Evolutionary conservation across 2,797 vertebrate genomes (phyloP), one percentile per base, ranked within the genome.

Genomic region (Pseudomugil gertrudae): DNA sequence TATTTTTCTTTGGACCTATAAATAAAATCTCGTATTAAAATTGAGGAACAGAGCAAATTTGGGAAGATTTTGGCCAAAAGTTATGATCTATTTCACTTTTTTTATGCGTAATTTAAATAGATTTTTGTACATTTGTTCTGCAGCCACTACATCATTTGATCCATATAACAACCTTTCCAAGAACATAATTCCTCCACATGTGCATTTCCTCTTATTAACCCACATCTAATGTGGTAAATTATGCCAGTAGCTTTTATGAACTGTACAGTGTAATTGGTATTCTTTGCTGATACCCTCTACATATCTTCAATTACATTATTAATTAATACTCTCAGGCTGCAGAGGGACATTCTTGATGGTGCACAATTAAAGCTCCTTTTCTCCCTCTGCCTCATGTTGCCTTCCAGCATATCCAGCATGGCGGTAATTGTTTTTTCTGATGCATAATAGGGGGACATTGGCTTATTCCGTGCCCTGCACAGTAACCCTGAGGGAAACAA

Each of bases 361-460:
- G 78, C 53, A 74, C 81, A 83, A 91, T 87, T 75, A 81, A 79
- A 81, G 76, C 55, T 65, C 45, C 43, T 40, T 51, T n/a, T 36
- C 17, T 60, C 14, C 61, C 30, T 67, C 73, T 75, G 67, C 74
- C 74, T 83, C 63, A 52, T 50, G 65, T 78, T 87, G 78, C 86
- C 84, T 87, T 84, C 74, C 79, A 84, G 85, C 87, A 74, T 89
- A 81, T 79, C n/a, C 79, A 78, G 72, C 68, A 69, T 82, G 74
- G 73, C 32, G 15, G 73, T 92, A 90, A 90, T 90, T 91, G 85
- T 89, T 87, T 91, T 48, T 91, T 87, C 30, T 27, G 72, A 74
- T 83, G 65, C 53, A 66, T 89, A 89, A 89, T 83, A 68, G 78
- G 60, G 65, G 75, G 69, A 81, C 79, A 74, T 72, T 81, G 76